Evolutionary conservation across 1,140 invertebrate species (phyloP).

Genomic region (Asobara japonica): DNA sequence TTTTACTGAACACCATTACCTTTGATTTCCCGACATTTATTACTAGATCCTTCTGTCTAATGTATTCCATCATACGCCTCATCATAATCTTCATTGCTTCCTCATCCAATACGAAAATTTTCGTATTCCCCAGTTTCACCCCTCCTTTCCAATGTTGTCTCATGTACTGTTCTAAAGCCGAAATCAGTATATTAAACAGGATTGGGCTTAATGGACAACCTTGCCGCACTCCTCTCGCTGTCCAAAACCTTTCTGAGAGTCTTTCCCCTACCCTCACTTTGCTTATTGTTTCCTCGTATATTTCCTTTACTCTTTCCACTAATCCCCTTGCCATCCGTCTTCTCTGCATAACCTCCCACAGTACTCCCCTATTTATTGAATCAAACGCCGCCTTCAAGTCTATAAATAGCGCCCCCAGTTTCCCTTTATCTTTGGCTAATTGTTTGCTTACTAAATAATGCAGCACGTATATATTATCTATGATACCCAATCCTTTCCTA

Average conservation of each 20-base stretch:
- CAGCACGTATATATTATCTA: too few relatives aligned
- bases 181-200: conserved; percentile 30
- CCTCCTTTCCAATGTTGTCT: conserved; percentile 22
- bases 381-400: conserved; percentile 38
- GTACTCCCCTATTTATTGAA: conserved; percentile 19
- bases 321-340: conserved; percentile 22
- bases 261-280: neutral
- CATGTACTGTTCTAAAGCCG: conserved; percentile 22
- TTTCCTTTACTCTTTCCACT: conserved; percentile 25
- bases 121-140: conserved; percentile 16
- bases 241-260: conserved; percentile 20
- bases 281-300: conserved; percentile 23
- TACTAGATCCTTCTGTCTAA: conserved; percentile 5
- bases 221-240: conserved; percentile 26
- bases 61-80: conserved; percentile 18
- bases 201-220: conserved; percentile 30
- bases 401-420: conserved; percentile 23
- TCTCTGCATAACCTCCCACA: conserved; percentile 31
- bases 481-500: too few relatives aligned
- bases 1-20: conserved; percentile 29
- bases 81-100: conserved; percentile 18
- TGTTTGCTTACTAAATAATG: too few relatives aligned
- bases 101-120: conserved; percentile 15
- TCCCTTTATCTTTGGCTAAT: too few relatives aligned
- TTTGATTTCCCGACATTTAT: conserved; percentile 30